These are phyloP conservation scores for Acronicta aceris DNA, from an alignment of 2,888 invertebrate species.

Conservation along the genomic window DNA sequence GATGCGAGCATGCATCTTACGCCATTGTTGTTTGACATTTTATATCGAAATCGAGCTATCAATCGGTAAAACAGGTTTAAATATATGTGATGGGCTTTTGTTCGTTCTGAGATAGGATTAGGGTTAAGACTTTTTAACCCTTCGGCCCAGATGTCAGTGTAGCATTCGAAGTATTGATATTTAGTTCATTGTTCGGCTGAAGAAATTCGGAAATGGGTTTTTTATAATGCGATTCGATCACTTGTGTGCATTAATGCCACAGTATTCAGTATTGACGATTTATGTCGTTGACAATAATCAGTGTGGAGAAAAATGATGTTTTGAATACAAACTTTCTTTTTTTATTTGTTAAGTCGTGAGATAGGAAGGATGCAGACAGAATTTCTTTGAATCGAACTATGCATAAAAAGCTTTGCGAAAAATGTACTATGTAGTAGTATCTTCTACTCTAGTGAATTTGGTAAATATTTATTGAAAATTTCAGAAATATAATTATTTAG, in stretches of 20 bases:
- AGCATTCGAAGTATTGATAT: conserved; percentile 76
- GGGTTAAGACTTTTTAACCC: conserved; percentile 76
- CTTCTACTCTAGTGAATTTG: too few relatives aligned
- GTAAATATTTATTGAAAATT: neutral
- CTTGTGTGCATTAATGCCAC: conserved; percentile 71
- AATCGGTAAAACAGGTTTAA: conserved; percentile 88
- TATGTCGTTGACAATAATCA: conserved; percentile 61
- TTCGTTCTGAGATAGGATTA: conserved; percentile 79
- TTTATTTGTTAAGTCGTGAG: conserved; percentile 44
- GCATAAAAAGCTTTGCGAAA: too few relatives aligned
- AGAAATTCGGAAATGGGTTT: conserved; percentile 81
- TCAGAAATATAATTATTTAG: neutral
- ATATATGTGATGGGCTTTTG: conserved; percentile 79
- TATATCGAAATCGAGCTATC: conserved; percentile 83
- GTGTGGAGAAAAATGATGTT: conserved; percentile 59
- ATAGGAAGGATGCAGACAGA: conserved; percentile 24
- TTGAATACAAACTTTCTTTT: conserved; percentile 57
- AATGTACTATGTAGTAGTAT: too few relatives aligned
- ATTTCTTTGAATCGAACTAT: neutral
- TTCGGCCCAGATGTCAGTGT: conserved; percentile 82
- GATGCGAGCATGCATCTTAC: conserved; percentile 69
- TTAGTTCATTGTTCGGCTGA: conserved; percentile 71
- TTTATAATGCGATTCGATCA: conserved; percentile 71
- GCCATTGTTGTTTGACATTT: conserved; percentile 78
- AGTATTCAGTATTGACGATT: conserved; percentile 61